A percentile compares a stretch with the other conserved stretches of the same genome.
Evolutionary conservation across 2,888 invertebrate genomes (phyloP).

Genomic region (Heliconius sara): DNA sequence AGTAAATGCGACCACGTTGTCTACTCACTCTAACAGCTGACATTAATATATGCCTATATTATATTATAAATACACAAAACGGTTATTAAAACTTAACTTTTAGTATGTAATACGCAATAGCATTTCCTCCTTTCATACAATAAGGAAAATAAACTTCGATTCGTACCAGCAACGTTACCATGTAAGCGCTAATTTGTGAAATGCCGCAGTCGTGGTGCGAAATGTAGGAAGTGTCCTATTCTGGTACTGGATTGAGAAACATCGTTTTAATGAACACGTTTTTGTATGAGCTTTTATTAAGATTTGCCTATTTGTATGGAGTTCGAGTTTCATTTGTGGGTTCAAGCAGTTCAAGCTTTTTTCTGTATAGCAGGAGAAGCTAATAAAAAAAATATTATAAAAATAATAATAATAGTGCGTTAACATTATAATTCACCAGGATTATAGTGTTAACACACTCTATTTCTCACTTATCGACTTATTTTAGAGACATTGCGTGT

Average conservation of each 20-base stretch:
- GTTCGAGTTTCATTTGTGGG: neutral
- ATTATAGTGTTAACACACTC: neutral
- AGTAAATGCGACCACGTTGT: too few relatives aligned
- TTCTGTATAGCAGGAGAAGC: too few relatives aligned
- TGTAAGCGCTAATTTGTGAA: conserved; percentile 33
- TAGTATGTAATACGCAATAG: conserved; percentile 1
- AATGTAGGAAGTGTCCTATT: conserved; percentile 25
- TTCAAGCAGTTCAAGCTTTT: too few relatives aligned
- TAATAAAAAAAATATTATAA: too few relatives aligned
- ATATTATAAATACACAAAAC: neutral
- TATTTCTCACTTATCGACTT: neutral
- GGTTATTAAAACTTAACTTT: neutral
- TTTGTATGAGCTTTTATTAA: neutral
- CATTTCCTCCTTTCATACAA: conserved; percentile 21
- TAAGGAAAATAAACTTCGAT: conserved; percentile 22
- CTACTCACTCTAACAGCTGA: too few relatives aligned
- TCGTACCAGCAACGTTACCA: neutral
- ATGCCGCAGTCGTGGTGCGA: conserved; percentile 16
- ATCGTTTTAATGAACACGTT: neutral
- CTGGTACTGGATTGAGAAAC: neutral
- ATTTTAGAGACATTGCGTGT: neutral
- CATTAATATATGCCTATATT: neutral
- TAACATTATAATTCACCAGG: too few relatives aligned
- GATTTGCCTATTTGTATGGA: neutral
- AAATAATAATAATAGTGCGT: too few relatives aligned